phyloP scores from a whole-genome alignment of 2,113 vertebrate genomes.

The Capreolus pygargus region DNA sequence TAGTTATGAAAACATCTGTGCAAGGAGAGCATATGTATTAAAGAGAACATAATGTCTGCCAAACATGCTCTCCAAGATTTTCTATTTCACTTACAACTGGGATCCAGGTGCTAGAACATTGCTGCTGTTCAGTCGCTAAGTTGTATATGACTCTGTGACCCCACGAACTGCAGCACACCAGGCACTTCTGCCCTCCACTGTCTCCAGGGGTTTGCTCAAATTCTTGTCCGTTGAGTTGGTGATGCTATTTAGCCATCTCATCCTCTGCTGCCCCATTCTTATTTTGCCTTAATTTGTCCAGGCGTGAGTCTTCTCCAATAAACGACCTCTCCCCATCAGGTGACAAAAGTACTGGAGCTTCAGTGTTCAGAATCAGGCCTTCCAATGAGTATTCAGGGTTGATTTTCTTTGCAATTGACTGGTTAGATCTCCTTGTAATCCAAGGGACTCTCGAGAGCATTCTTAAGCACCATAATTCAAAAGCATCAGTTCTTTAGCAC shows the following conservation, averaged over 20 bases:
- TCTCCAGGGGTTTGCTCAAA: background rate
- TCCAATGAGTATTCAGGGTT: background rate
- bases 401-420: background rate
- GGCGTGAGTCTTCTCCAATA: background rate
- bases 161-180: background rate
- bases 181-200: background rate
- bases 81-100: background rate
- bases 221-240: background rate
- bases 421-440: background rate
- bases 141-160: background rate
- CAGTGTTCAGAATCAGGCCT: background rate
- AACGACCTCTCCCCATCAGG: rapidly evolving
- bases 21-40: background rate
- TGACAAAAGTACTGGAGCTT: background rate
- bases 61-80: background rate
- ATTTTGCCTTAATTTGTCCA: background rate
- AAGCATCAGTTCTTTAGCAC: background rate
- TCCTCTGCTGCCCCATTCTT: background rate
- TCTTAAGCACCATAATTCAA: background rate
- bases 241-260: background rate
- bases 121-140: background rate
- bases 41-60: background rate
- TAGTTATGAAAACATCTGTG: background rate
- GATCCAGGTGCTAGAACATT: background rate
- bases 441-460: background rate